Conservation (phyloP, 2,797 vertebrate genomes). For the Clarias platycephalus region DNA sequence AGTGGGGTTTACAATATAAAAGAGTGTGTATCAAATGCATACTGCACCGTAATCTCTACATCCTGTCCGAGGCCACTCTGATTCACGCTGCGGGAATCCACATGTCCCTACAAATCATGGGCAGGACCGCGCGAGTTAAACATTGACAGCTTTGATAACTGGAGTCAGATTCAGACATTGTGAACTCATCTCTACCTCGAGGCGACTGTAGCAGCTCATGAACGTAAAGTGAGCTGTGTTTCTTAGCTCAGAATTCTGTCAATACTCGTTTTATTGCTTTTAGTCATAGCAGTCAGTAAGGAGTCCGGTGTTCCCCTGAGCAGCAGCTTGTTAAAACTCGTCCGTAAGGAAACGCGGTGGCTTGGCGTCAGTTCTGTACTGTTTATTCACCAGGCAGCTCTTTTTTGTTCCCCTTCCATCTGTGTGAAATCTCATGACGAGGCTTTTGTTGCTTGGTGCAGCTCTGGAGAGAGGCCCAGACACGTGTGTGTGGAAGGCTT, state of each 20-base stretch:
- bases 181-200: background rate
- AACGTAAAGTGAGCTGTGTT: background rate
- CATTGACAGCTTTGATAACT: slow-evolving; percentile 30
- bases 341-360: background rate
- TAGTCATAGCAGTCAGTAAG: background rate
- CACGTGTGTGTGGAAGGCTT: background rate
- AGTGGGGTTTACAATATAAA: background rate
- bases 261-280: background rate
- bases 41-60: background rate
- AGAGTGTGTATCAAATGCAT: too few relatives aligned
- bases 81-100: slow-evolving; percentile 32
- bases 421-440: slow-evolving; percentile 1
- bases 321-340: slow-evolving; percentile 4
- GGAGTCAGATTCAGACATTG: slow-evolving; percentile 1
- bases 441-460: slow-evolving; percentile 6
- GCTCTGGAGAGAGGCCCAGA: slow-evolving; percentile 11
- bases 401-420: background rate
- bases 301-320: background rate
- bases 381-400: slow-evolving; percentile 3
- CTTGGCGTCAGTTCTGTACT: background rate
- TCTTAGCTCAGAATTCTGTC: background rate
- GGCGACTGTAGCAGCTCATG: background rate
- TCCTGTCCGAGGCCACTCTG: slow-evolving; percentile 15
- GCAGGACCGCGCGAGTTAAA: slow-evolving; percentile 23
- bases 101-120: slow-evolving; percentile 8